Evolutionary conservation across 2,888 invertebrate genomes (phyloP), one percentile per base, ranked within the genome.

Genomic region (Aspidiotus rigidus): DNA sequence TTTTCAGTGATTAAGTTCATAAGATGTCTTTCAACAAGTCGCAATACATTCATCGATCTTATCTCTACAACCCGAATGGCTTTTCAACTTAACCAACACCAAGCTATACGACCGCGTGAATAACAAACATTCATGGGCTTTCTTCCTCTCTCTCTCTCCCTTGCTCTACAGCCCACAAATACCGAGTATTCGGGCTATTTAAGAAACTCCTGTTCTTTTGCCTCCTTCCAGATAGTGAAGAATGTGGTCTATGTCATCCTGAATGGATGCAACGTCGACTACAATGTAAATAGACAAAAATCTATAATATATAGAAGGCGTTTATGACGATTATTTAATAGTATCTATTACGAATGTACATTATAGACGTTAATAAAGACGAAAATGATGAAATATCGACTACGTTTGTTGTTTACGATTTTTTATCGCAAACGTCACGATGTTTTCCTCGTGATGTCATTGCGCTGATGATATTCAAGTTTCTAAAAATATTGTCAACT

Each of bases 381-480:
- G 28, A 57, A 66, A 66, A 60, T 67, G 67, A 67, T 67, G 67
- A 67, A 67, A 67, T 67, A 67, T 67, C 67, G 67, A 67, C 59
- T 67, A 67, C 67, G 60, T 67, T 67, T 53, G 67, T 67, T 49
- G 67, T 67, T 67, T 59, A 59, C 67, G 67, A 67, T 49, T 57
- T 11, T 64, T 64, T 55, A 49, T 49, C 49, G 10, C n/a, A 11
- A 49, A 13, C 49, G 3, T 13, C 49, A 49, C 49, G 11, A n/a
- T n/a, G 10, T 49, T 49, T n/a, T 49, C 49, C 2, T 49, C n/a
- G 11, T 49, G n/a, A 13, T n/a, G 10, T n/a, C 11, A 49, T 49
- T n/a, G 11, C 49, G 10, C 49, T 49, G n/a, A 11, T 13, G 49
- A 49, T 49, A 49, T n/a, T 11, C n/a, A 49, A 11, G 49, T 49